These are phyloP conservation scores for Leuciscus idus DNA, from an alignment of 2,113 vertebrate genomes.

Conservation along the genomic window DNA sequence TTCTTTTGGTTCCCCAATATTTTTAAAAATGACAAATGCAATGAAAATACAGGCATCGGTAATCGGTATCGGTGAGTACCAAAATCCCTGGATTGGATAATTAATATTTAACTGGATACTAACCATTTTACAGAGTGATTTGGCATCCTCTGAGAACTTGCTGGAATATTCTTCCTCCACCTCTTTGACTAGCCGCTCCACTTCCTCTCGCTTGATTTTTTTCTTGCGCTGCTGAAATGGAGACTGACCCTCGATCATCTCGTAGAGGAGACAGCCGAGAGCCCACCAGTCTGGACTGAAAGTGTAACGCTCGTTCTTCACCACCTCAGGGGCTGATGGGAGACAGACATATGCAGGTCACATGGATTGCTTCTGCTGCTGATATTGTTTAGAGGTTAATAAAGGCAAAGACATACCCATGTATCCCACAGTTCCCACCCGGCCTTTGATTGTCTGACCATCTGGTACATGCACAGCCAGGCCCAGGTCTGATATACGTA, in stretches of 20 bases:
- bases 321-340: slow-evolving; percentile 89
- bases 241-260: slow-evolving; percentile 98
- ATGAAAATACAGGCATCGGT: too few relatives aligned
- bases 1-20: too few relatives aligned
- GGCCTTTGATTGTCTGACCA: slow-evolving; percentile 91
- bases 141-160: slow-evolving; percentile 87
- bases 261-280: slow-evolving; percentile 91
- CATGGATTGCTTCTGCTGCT: background rate
- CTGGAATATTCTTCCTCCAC: slow-evolving; percentile 89
- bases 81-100: background rate
- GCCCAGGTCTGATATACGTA: slow-evolving; percentile 96
- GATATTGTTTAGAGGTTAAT: background rate
- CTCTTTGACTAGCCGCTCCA: slow-evolving; percentile 91
- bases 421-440: slow-evolving; percentile 98
- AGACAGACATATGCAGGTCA: slow-evolving; percentile 6
- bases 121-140: slow-evolving; percentile 87
- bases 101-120: background rate
- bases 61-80: too few relatives aligned
- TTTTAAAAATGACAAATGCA: too few relatives aligned
- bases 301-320: slow-evolving; percentile 92
- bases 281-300: slow-evolving; percentile 99
- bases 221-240: slow-evolving; percentile 98
- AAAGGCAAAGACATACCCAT: slow-evolving; percentile 85
- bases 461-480: slow-evolving; percentile 91
- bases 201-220: slow-evolving; percentile 96